Conservation (phyloP, 2,113 vertebrate species). For the Calidris pygmaea region DNA sequence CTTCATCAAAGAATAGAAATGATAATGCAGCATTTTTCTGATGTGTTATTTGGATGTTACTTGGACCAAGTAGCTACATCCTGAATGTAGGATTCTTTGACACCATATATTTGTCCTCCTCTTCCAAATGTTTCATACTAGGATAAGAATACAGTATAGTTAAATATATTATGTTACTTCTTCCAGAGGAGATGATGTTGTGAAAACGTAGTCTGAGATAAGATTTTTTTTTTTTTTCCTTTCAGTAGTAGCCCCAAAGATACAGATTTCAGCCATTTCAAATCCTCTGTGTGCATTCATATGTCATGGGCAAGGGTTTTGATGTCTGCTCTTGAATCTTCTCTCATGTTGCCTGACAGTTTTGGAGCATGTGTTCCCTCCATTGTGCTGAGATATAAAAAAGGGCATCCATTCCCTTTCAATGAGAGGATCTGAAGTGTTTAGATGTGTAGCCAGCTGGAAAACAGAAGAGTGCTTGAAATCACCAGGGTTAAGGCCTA, state of each 20-base stretch:
- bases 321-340: neutral
- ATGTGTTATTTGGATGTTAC: neutral
- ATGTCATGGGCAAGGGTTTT: neutral
- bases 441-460: neutral
- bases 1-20: neutral
- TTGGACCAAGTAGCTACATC: neutral
- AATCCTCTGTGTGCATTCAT: neutral
- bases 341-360: neutral
- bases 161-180: neutral
- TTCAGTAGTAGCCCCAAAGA: neutral
- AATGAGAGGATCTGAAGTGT: neutral
- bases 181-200: neutral
- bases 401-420: neutral
- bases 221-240: accelerated
- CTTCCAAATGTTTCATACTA: neutral
- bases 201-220: neutral
- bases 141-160: neutral
- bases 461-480: neutral
- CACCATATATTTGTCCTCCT: neutral
- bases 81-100: neutral
- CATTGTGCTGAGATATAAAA: neutral
- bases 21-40: neutral
- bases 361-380: neutral
- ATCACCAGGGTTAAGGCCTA: neutral
- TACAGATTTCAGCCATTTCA: neutral